A percentile compares a stretch with the other conserved stretches of the same genome.
Conservation (phyloP, 2,888 invertebrate genomes). For the Habrosyne pyritoides region DNA sequence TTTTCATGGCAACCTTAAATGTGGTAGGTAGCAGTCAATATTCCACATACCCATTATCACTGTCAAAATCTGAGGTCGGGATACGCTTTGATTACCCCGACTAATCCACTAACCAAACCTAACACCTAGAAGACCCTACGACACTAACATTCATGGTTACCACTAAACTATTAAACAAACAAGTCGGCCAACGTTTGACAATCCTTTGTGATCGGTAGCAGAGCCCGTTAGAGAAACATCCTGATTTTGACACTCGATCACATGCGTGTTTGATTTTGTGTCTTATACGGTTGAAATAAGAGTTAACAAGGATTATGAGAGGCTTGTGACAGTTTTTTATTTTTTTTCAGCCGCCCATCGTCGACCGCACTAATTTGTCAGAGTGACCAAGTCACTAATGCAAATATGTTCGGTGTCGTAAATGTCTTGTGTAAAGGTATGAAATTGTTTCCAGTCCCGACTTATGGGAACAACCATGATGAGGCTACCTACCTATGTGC, state of each 20-base stretch:
- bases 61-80: constrained; percentile 39
- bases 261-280: constrained; percentile 14
- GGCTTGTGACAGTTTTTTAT: constrained; percentile 43
- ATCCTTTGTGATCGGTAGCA: constrained; percentile 62
- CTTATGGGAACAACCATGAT: constrained; percentile 66
- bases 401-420: constrained; percentile 75
- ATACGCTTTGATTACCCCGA: constrained; percentile 42
- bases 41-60: constrained; percentile 13
- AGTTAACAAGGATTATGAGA: constrained; percentile 9
- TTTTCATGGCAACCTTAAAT: background rate
- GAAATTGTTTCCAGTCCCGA: constrained; percentile 74
- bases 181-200: constrained; percentile 65
- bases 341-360: constrained; percentile 57
- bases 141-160: constrained; percentile 51
- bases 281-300: constrained; percentile 25
- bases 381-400: constrained; percentile 74
- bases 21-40: constrained; percentile 13
- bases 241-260: background rate
- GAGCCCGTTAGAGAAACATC: constrained; percentile 15
- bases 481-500: constrained; percentile 33
- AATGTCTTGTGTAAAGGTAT: constrained; percentile 79
- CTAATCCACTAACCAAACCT: constrained; percentile 54
- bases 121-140: constrained; percentile 61
- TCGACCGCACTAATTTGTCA: constrained; percentile 73
- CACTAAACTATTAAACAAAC: constrained; percentile 73